These are phyloP conservation scores for Thera britannica DNA, from an alignment of 2,888 invertebrate species.

Conservation along the genomic window DNA sequence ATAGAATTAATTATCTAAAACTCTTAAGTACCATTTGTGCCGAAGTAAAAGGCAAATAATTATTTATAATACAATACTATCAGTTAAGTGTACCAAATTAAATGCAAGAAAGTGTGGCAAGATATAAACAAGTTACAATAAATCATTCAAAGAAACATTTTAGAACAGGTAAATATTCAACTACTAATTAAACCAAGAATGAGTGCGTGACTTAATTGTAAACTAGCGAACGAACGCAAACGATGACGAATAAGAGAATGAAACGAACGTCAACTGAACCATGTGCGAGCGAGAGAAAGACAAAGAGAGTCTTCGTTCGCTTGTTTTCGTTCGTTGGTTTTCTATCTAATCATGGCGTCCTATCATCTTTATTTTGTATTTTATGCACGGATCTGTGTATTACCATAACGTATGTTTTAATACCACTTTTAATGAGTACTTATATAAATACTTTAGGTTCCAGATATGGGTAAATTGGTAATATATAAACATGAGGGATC, in stretches of 20 bases:
- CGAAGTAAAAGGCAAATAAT: conserved; percentile 27
- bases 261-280: background rate
- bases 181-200: background rate
- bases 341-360: background rate
- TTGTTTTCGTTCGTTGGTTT: background rate
- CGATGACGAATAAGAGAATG: background rate
- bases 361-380: no score
- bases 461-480: background rate
- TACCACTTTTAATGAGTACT: no score
- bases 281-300: background rate
- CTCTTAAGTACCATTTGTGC: conserved; percentile 24
- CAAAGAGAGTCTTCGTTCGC: background rate
- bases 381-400: no score
- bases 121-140: conserved; percentile 48
- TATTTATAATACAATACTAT: conserved; percentile 38
- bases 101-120: conserved; percentile 76
- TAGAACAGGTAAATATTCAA: background rate
- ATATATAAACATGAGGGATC: background rate
- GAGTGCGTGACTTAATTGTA: background rate
- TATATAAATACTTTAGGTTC: no score
- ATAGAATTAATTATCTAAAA: conserved; percentile 27
- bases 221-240: background rate
- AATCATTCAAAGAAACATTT: conserved; percentile 10
- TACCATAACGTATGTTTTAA: no score
- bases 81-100: conserved; percentile 55